phyloP scores from a whole-genome alignment of 2,888 invertebrate genomes.

The Dynastes hyllus region DNA sequence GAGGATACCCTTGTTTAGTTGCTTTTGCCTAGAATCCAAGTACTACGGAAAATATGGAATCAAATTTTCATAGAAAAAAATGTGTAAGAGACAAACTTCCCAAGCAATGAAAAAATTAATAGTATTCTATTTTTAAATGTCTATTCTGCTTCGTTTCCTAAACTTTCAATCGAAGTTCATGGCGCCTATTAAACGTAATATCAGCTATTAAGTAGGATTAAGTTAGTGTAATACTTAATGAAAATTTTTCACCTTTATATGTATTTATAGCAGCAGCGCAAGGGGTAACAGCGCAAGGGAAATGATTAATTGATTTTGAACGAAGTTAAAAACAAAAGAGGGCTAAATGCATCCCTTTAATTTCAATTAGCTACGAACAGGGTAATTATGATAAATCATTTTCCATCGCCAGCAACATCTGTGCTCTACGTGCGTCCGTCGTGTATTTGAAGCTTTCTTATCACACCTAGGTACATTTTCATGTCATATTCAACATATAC shows the following conservation, averaged over 20 bases:
- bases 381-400: conserved; percentile 46
- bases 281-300: background rate
- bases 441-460: conserved; percentile 19
- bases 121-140: no score
- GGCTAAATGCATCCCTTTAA: conserved; percentile 35
- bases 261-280: conserved; percentile 1
- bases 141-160: no score
- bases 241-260: background rate
- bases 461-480: background rate
- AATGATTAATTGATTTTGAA: conserved; percentile 34
- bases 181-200: no score
- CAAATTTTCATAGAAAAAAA: no score
- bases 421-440: background rate
- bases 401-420: conserved; percentile 29
- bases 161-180: no score
- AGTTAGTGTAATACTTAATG: background rate
- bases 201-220: background rate
- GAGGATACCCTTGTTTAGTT: no score
- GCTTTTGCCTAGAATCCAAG: no score
- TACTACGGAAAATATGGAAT: no score
- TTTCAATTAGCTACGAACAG: conserved; percentile 44
- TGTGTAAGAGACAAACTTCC: no score
- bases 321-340: conserved; percentile 43
- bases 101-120: no score
- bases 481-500: background rate